Evolutionary conservation across 2,797 vertebrate genomes (phyloP), one percentile per base, ranked within the genome.

Genomic region (Aselliscus stoliczkanus): DNA sequence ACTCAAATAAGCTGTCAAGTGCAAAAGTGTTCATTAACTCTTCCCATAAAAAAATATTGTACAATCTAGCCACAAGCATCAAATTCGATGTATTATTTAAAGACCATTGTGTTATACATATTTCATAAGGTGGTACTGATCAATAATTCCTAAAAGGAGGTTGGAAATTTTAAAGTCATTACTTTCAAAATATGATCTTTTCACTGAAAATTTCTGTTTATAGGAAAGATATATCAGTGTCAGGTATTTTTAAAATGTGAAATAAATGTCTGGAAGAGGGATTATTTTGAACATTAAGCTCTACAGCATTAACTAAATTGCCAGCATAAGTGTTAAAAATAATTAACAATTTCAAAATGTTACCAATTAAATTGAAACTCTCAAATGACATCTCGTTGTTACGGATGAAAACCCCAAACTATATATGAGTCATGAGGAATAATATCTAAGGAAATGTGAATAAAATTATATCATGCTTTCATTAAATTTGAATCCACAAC

Each of bases 31-130:
- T 87, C 1, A 4, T 81, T 81, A 39, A 12, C 2, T 85, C 25
- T 88, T 92, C 77, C 47, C 47, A 80, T 31, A 75, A 92, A 95
- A 95, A 83, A 83, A 88, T 69, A 87, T 29, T 87, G 21, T 69
- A 58, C 31, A 64, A 27, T 72, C 52, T 92, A 62, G 44, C 76
- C 67, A 81, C 11, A 80, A 87, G 29, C 50, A 65, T 85, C 10
- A 84, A 93, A 75, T 86, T 94, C 44, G 85, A 69, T 95, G 77
- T 93, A 91, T 96, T 95, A 89, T 95, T 96, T 97, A 97, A 94
- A 93, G 44, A 75, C 44, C 50, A 50, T 89, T 91, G 39, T 95
- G 60, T 83, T 80, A 94, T 96, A 52, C 34, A 95, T 90, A 91
- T 95, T 97, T 96, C 34, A 93, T 95, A 82, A 69, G 86, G 44